A percentile compares a stretch with the other conserved stretches of the same genome.
phyloP scores from a whole-genome alignment of 1,140 invertebrate genomes.

The Idris sp. region DNA sequence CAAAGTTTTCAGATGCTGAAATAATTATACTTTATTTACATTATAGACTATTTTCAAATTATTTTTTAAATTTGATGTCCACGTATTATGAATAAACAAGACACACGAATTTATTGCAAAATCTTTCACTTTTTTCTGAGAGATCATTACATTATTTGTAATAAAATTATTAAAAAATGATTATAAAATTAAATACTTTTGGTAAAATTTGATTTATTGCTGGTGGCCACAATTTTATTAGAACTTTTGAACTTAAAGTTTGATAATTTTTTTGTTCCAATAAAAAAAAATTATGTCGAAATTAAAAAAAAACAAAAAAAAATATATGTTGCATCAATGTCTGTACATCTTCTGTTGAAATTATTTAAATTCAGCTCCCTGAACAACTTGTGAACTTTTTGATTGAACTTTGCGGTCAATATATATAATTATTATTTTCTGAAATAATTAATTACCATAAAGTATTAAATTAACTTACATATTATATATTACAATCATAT shows the following conservation, averaged over 20 bases:
- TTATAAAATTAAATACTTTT: not conserved
- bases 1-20: conserved; percentile 20
- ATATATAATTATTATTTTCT: conserved; percentile 2
- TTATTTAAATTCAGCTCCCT: conserved; percentile 8
- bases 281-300: no score
- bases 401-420: not conserved
- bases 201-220: no score
- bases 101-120: conserved; percentile 40
- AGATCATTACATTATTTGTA: no score
- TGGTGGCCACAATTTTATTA: conserved; percentile 6
- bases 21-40: conserved; percentile 33
- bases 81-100: conserved; percentile 14
- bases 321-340: conserved; percentile 11
- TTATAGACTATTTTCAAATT: conserved; percentile 17
- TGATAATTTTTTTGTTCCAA: no score
- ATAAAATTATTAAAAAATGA: conserved; percentile 1
- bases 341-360: not conserved
- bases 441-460: no score
- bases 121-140: conserved; percentile 7
- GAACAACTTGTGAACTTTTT: conserved; percentile 15
- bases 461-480: no score
- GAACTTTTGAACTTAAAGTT: conserved; percentile 5
- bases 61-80: conserved; percentile 20
- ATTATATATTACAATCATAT: conserved; percentile 19
- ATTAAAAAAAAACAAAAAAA: not conserved